These are phyloP conservation scores for Zeuzera pyrina DNA, from an alignment of 2,888 invertebrate species.

Conservation along the genomic window DNA sequence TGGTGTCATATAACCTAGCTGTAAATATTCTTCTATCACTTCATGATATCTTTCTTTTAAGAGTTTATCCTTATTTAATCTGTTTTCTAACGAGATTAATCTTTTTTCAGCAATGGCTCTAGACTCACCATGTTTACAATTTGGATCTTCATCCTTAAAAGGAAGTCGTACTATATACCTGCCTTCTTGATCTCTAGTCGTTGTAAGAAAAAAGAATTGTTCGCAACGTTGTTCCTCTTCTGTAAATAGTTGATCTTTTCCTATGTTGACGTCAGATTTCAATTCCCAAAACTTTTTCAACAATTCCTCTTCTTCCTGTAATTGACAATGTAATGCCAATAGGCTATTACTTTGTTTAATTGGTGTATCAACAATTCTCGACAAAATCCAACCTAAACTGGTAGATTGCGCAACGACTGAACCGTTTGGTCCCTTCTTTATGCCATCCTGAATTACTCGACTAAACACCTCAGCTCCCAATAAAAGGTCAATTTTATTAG, in stretches of 20 bases:
- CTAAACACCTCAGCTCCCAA: no score
- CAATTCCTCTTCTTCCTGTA: not conserved
- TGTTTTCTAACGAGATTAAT: not conserved
- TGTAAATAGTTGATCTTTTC: not conserved
- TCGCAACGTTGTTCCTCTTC: conserved; percentile 1
- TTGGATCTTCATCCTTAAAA: no score
- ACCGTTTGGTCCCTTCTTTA: not conserved
- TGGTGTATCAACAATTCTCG: not conserved
- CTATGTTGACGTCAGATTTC: no score
- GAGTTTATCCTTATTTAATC: not conserved
- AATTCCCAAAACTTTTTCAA: conserved; percentile 1
- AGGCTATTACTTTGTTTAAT: not conserved
- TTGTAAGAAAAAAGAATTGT: not conserved
- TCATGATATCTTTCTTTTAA: not conserved
- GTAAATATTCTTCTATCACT: no score
- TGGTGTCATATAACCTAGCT: no score
- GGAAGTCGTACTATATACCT: no score
- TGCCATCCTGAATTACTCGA: not conserved
- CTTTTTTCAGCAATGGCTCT: not conserved
- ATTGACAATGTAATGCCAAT: not conserved
- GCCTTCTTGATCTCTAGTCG: not conserved
- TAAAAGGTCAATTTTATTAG: no score
- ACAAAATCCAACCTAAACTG: not conserved
- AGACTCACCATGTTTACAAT: not conserved
- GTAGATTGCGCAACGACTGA: not conserved